A percentile compares a stretch with the other conserved stretches of the same genome.
These are phyloP conservation scores for Acanthococcus lagerstroemiae DNA, from an alignment of 2,888 invertebrate species.

Conservation along the genomic window DNA sequence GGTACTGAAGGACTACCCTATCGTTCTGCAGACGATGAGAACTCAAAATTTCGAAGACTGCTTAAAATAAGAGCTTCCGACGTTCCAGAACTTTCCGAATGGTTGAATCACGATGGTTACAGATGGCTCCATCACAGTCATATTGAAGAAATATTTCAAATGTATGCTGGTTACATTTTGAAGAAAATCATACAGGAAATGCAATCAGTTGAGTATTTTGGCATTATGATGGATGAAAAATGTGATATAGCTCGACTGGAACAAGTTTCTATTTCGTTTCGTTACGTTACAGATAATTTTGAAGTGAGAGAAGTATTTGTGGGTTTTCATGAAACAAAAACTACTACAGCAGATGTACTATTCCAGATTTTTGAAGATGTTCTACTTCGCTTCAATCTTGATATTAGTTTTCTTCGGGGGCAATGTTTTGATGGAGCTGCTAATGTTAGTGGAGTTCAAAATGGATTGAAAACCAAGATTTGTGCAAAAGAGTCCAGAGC, in stretches of 20 bases:
- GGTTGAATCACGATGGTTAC: constrained; percentile 8
- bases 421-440: constrained; percentile 36
- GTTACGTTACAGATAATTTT: constrained; percentile 17
- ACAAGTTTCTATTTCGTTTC: constrained; percentile 16
- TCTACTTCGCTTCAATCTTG: constrained; percentile 30
- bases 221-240: constrained; percentile 27
- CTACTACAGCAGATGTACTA: constrained; percentile 28
- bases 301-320: constrained; percentile 17
- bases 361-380: constrained; percentile 33
- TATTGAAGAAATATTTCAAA: constrained; percentile 32
- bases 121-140: constrained; percentile 33
- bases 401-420: constrained; percentile 33
- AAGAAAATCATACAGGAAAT: constrained; percentile 14
- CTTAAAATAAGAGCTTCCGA: constrained; percentile 5
- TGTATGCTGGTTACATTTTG: constrained; percentile 27
- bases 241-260: neutral
- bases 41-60: constrained; percentile 14
- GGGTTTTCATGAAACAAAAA: constrained; percentile 30
- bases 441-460: constrained; percentile 34
- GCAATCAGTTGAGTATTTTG: constrained; percentile 22
- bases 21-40: constrained; percentile 33
- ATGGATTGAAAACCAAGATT: constrained; percentile 35
- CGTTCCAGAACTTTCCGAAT: constrained; percentile 1
- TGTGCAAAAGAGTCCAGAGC: constrained; percentile 35
- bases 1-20: neutral